Conservation (phyloP, 2,888 invertebrate species). For the Acrobasis suavella region DNA sequence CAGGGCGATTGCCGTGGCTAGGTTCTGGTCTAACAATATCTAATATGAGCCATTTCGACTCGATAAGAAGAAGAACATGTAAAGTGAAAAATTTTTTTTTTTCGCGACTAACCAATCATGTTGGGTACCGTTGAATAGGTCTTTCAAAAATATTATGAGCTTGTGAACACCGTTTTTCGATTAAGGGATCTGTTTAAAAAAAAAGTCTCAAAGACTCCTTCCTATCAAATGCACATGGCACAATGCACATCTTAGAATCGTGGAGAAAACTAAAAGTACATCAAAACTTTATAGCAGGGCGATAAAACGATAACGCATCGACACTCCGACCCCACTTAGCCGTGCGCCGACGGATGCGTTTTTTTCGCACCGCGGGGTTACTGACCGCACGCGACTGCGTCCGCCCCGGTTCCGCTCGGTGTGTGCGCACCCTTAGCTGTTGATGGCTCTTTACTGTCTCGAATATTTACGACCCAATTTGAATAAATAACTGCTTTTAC, state of each 20-base stretch:
- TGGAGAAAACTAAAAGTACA: neutral
- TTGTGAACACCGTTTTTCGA: too few species aligned
- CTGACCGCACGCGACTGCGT: constrained; percentile 64
- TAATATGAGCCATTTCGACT: too few species aligned
- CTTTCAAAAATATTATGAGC: too few species aligned
- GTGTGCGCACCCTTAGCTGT: constrained; percentile 41
- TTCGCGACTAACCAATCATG: too few species aligned
- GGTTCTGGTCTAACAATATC: too few species aligned
- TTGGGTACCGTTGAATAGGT: too few species aligned
- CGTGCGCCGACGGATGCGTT: constrained; percentile 19
- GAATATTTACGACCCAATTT: constrained; percentile 21
- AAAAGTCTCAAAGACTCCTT: too few species aligned
- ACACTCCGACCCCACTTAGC: constrained; percentile 16
- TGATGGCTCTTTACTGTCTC: constrained; percentile 14
- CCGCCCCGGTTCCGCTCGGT: constrained; percentile 53
- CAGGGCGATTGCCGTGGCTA: too few species aligned
- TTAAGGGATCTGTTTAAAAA: too few species aligned
- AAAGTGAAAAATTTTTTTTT: too few species aligned
- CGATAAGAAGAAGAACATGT: too few species aligned
- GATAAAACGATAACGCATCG: constrained; percentile 20
- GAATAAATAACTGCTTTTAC: constrained; percentile 15
- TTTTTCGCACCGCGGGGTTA: constrained; percentile 47
- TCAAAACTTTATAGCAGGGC: constrained; percentile 12
- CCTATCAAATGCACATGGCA: too few species aligned
- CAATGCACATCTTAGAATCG: neutral